phyloP scores from a whole-genome alignment of 37 sponge, comb jelly and placozoan genomes.

The Aphrocallistes beatrix region DNA sequence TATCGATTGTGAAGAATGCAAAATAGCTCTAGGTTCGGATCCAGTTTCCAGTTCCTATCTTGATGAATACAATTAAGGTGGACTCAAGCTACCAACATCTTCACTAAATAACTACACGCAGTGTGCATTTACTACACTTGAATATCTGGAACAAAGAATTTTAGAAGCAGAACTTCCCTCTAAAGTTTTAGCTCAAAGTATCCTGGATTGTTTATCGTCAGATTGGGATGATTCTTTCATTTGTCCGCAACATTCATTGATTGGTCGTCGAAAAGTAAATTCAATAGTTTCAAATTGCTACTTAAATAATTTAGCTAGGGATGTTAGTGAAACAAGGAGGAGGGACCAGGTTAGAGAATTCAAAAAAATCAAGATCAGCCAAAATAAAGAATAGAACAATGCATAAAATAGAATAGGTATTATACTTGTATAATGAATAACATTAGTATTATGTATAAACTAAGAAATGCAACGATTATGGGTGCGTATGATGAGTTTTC shows the following conservation, averaged over 20 bases:
- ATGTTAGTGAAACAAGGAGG: no score
- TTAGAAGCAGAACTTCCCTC: not conserved
- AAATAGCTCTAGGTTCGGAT: not conserved
- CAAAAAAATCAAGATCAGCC: no score
- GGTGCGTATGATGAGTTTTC: no score
- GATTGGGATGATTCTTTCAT: not conserved
- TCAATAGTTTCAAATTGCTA: no score
- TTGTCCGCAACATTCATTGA: not conserved
- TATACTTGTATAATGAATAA: no score
- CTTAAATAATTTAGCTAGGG: no score
- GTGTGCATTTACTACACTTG: not conserved
- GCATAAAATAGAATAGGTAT: no score
- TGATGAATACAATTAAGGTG: constrained; percentile 1
- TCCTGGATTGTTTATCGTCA: not conserved
- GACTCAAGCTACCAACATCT: not conserved
- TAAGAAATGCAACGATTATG: no score
- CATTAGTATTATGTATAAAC: no score
- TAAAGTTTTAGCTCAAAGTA: not conserved
- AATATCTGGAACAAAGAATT: not conserved
- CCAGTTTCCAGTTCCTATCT: not conserved
- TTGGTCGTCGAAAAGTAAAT: no score
- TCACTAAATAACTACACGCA: not conserved
- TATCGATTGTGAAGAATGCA: not conserved
- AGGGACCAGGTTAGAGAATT: no score
- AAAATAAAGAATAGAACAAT: no score